Percentiles rank a stretch among this genome's conserved stretches.
These are phyloP conservation scores for Echiichthys vipera DNA, from an alignment of 2,797 vertebrate species.

Conservation along the genomic window DNA sequence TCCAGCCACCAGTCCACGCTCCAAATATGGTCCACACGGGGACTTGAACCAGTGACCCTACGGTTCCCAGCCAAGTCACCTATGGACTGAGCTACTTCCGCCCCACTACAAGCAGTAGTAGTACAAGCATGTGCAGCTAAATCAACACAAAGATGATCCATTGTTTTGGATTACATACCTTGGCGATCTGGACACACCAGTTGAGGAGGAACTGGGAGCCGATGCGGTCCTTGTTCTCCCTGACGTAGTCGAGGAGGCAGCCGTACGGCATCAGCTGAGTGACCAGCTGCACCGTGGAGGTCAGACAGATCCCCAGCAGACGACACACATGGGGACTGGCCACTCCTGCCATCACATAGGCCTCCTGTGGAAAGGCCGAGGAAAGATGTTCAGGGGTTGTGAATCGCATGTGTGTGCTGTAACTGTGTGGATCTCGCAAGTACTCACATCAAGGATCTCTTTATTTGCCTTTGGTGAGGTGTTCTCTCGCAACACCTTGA, in stretches of 20 bases:
- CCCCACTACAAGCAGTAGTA: background rate
- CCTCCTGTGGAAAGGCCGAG: constrained; percentile 85
- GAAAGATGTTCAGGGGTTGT: background rate
- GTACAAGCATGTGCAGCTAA: background rate
- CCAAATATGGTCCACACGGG: too few species aligned
- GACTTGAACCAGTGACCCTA: too few species aligned
- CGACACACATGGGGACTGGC: constrained; percentile 94
- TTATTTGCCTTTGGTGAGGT: constrained; percentile 98
- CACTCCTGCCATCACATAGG: constrained; percentile 98
- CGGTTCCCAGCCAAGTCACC: too few species aligned
- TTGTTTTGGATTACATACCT: constrained; percentile 80
- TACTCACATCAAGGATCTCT: constrained; percentile 97
- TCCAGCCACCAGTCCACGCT: too few species aligned
- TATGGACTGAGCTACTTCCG: too few species aligned
- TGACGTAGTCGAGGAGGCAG: constrained; percentile 96
- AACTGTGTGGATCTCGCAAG: background rate
- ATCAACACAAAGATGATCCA: background rate
- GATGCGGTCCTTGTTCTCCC: constrained; percentile 95
- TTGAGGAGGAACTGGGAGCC: constrained; percentile 96
- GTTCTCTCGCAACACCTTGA: constrained; percentile 97
- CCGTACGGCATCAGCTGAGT: constrained; percentile 99
- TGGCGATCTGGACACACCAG: constrained; percentile 99
- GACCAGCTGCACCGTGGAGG: constrained; percentile 97
- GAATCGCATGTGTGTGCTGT: background rate
- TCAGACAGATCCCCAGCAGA: constrained; percentile 96